These are phyloP conservation scores for Acanthosoma haemorrhoidale DNA, from an alignment of 2,888 invertebrate genomes.

Conservation along the genomic window DNA sequence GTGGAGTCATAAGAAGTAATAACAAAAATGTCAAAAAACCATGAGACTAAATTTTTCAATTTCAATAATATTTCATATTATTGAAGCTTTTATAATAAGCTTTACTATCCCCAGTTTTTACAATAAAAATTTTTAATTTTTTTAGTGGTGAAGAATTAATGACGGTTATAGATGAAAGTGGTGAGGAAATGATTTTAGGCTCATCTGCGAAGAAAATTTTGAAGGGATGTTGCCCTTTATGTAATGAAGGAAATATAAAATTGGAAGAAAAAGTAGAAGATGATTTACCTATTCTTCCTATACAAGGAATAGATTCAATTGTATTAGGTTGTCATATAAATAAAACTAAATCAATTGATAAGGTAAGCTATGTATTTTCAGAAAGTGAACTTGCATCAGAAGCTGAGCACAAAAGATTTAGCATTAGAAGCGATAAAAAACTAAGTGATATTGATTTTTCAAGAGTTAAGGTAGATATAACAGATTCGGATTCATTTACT, in stretches of 20 bases:
- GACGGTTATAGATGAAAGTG: slow-evolving; percentile 12
- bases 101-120: too few relatives aligned
- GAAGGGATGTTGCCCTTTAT: neutral
- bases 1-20: too few relatives aligned
- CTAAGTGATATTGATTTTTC: neutral
- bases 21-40: too few relatives aligned
- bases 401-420: neutral
- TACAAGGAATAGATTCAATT: slow-evolving; percentile 14
- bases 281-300: neutral
- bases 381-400: slow-evolving; percentile 14
- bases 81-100: too few relatives aligned
- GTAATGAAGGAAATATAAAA: slow-evolving; percentile 11
- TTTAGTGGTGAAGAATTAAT: slow-evolving; percentile 12
- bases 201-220: neutral
- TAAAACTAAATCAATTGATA: neutral
- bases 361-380: neutral
- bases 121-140: neutral
- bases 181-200: slow-evolving; percentile 21
- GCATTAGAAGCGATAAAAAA: neutral
- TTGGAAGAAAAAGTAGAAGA: neutral
- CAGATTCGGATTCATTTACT: slow-evolving; percentile 6
- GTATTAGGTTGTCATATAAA: neutral
- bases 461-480: neutral
- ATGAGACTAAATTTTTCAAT: too few relatives aligned
- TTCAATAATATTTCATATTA: too few relatives aligned